Conservation (phyloP, 2,113 vertebrate species). For the Chelonoidis abingdonii region DNA sequence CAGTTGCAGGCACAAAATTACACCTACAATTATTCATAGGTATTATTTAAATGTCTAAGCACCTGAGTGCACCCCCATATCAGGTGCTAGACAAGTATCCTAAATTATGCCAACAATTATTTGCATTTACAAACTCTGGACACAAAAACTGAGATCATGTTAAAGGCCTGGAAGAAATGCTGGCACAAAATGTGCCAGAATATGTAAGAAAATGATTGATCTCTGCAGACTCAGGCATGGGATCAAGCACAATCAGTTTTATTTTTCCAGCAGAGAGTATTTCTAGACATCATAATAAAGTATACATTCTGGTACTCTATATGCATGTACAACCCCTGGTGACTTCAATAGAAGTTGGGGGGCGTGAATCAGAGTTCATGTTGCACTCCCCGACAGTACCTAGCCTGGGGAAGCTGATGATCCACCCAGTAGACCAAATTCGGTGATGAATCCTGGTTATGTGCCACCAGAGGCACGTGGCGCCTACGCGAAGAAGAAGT, state of each 20-base stretch:
- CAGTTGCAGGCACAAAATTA: neutral
- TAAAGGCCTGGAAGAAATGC: neutral
- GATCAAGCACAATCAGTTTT: neutral
- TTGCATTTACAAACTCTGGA: neutral
- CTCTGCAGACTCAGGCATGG: no score
- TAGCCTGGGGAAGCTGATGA: no score
- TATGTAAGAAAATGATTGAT: neutral
- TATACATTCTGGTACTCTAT: neutral
- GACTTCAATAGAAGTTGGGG: neutral
- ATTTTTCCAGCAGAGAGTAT: neutral
- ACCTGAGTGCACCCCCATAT: neutral
- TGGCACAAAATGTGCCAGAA: neutral
- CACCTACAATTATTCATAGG: neutral
- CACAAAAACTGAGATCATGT: neutral
- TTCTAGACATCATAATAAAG: neutral
- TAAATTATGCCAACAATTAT: neutral
- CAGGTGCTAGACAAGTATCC: neutral
- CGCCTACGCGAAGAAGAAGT: neutral
- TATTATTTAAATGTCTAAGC: neutral
- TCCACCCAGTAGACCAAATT: no score
- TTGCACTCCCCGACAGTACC: no score
- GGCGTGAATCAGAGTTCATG: no score
- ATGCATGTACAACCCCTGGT: neutral
- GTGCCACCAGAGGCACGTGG: no score
- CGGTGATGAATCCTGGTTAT: no score